A percentile compares a stretch with the other conserved stretches of the same genome.
phyloP scores from a whole-genome alignment of 2,797 vertebrate species.

The Thripadectes ignobilis region DNA sequence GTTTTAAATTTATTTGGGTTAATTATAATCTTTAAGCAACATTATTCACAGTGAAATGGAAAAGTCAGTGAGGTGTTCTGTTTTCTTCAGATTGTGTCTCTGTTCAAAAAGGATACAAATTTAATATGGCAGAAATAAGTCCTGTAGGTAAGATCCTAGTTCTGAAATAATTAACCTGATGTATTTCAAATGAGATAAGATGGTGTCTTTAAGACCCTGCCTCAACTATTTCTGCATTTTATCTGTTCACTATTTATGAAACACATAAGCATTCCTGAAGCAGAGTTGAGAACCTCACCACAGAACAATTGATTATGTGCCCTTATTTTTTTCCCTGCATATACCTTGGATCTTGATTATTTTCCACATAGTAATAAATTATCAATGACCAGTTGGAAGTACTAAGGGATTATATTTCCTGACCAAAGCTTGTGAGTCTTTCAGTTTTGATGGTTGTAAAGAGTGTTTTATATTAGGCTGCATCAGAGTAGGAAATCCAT shows the following conservation, averaged over 20 bases:
- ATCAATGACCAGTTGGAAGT: not conserved
- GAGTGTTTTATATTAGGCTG: not conserved
- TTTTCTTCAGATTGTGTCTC: not conserved
- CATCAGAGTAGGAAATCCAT: not conserved
- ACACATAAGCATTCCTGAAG: not conserved
- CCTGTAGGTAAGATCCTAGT: not conserved
- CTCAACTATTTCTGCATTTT: not conserved
- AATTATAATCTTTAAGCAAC: not conserved
- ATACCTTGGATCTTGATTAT: not conserved
- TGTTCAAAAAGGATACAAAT: not conserved
- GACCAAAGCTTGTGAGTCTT: not conserved
- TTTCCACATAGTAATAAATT: not conserved
- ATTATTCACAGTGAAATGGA: not conserved
- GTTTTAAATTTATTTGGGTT: not conserved
- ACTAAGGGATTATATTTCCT: not conserved
- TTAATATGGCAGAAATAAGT: not conserved
- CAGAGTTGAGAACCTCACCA: accelerated
- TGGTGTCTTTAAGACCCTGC: not conserved
- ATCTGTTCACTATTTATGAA: not conserved
- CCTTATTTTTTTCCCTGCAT: not conserved
- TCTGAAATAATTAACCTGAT: not conserved
- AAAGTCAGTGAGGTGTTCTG: not conserved
- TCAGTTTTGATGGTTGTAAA: not conserved
- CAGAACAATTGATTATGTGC: not conserved
- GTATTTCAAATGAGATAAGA: not conserved